These are phyloP conservation scores for Campopleginae sp. DNA, from an alignment of 2,888 invertebrate species.

Conservation along the genomic window DNA sequence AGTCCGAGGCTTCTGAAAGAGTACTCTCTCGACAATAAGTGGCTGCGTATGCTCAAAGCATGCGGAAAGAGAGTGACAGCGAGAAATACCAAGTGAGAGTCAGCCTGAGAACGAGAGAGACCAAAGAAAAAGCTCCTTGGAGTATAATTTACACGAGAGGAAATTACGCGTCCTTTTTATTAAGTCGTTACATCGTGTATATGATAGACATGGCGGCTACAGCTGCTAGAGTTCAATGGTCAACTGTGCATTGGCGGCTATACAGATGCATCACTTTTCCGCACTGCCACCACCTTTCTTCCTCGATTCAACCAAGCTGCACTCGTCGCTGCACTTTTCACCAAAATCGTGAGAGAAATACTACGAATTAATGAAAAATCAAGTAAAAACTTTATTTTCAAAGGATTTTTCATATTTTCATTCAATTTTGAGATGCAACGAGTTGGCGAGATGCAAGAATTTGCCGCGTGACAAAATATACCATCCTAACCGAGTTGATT, in stretches of 20 bases:
- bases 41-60: conserved; percentile 42
- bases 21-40: conserved; percentile 49
- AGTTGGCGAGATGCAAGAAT: background rate
- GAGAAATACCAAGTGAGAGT: conserved; percentile 15
- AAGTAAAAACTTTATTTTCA: background rate
- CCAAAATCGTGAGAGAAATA: background rate
- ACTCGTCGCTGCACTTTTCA: background rate
- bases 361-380: background rate
- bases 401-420: background rate
- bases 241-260: conserved; percentile 46
- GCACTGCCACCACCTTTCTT: conserved; percentile 35
- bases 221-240: conserved; percentile 51
- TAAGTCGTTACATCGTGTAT: conserved; percentile 54
- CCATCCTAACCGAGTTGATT: no score
- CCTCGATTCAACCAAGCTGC: background rate
- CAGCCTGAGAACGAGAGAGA: conserved; percentile 11
- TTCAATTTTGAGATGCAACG: background rate
- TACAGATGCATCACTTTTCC: conserved; percentile 51
- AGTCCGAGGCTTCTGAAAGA: conserved; percentile 32
- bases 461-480: background rate
- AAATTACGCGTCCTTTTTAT: conserved; percentile 65
- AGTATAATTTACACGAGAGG: conserved; percentile 63
- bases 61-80: conserved; percentile 14
- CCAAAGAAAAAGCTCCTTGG: conserved; percentile 30
- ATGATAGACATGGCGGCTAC: conserved; percentile 54